Conservation (phyloP, 2,888 invertebrate genomes). For the Fragum sueziense region DNA sequence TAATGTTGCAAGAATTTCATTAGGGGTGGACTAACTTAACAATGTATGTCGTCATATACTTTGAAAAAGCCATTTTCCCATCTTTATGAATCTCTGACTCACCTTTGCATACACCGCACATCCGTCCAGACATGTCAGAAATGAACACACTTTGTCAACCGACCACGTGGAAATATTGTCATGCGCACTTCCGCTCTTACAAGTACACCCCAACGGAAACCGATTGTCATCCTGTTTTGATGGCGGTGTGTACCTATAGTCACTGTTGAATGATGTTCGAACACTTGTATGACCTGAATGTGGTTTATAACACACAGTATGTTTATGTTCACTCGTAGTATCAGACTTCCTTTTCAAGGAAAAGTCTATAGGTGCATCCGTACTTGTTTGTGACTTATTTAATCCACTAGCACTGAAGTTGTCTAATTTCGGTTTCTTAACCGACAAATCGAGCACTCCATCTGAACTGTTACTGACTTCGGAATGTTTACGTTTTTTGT, state of each 20-base stretch:
- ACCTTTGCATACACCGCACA: slow-evolving; percentile 71
- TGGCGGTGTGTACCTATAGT: slow-evolving; percentile 3
- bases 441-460: slow-evolving; percentile 51
- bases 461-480: slow-evolving; percentile 1
- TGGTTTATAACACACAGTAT: slow-evolving; percentile 10
- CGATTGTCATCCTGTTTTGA: slow-evolving; percentile 3
- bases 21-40: too few relatives aligned
- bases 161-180: slow-evolving; percentile 68
- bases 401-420: background rate
- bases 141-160: slow-evolving; percentile 69
- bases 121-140: slow-evolving; percentile 67
- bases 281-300: background rate
- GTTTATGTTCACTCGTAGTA: background rate
- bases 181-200: background rate
- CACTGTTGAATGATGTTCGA: slow-evolving; percentile 5
- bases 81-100: slow-evolving; percentile 24
- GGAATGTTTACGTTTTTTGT: slow-evolving; percentile 48
- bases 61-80: too few relatives aligned
- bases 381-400: slow-evolving; percentile 1
- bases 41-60: too few relatives aligned
- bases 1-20: too few relatives aligned
- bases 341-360: slow-evolving; percentile 39
- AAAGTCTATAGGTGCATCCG: slow-evolving; percentile 53
- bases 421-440: slow-evolving; percentile 42
- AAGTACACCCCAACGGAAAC: slow-evolving; percentile 11